phyloP scores from a whole-genome alignment of 2,888 invertebrate species.

The Heliconius cydno region DNA sequence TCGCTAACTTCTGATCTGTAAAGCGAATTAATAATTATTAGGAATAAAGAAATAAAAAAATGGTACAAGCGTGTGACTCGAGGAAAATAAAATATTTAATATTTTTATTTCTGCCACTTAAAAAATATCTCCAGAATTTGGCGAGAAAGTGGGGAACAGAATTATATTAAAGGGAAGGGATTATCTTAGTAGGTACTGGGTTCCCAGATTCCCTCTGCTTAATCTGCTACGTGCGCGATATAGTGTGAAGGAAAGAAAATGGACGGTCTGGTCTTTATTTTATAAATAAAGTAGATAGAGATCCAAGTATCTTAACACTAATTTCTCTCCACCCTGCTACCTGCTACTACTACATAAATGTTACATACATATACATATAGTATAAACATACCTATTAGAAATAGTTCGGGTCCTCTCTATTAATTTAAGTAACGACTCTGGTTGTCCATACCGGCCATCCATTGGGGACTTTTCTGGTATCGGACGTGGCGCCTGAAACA shows the following conservation, averaged over 20 bases:
- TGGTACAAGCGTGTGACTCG: too few species aligned
- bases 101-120: not conserved
- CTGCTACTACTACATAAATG: too few species aligned
- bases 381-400: constrained; percentile 21
- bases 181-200: not conserved
- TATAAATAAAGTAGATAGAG: too few species aligned
- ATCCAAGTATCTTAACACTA: not conserved
- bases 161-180: too few species aligned
- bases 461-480: constrained; percentile 24
- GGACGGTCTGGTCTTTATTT: too few species aligned
- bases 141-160: too few species aligned
- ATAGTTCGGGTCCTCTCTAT: constrained; percentile 6
- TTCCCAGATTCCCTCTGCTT: not conserved
- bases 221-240: not conserved
- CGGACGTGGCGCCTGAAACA: constrained; percentile 6
- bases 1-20: constrained; percentile 13
- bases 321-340: not conserved
- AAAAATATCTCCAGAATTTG: too few species aligned
- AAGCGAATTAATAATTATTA: not conserved
- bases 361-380: too few species aligned
- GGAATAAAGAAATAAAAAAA: not conserved
- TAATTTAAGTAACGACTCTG: not conserved
- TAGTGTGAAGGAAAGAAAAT: too few species aligned
- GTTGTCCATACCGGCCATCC: not conserved
- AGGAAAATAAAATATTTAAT: not conserved